Conservation (phyloP, 2,113 vertebrate genomes). For the Turnix velox region DNA sequence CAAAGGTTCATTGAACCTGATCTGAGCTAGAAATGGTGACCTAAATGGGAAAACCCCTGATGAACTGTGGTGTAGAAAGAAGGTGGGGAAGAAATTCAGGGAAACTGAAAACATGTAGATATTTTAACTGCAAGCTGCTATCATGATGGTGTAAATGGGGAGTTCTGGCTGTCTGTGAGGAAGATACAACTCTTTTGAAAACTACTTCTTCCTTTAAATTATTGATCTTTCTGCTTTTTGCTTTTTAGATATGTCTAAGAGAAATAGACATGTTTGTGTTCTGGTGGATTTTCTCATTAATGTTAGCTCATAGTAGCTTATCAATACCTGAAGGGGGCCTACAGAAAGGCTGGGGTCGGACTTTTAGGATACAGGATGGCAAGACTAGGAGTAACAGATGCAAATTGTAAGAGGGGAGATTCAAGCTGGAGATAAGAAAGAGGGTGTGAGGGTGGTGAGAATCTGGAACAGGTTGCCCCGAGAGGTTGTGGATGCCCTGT, state of each 20-base stretch:
- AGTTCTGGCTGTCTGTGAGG: not conserved
- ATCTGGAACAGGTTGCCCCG: too few species aligned
- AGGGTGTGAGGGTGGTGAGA: too few species aligned
- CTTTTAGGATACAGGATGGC: too few species aligned
- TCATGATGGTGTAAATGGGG: rapidly evolving
- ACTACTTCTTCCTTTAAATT: not conserved
- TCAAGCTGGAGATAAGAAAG: too few species aligned
- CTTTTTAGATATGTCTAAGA: too few species aligned
- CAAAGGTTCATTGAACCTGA: not conserved
- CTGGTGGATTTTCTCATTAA: not conserved
- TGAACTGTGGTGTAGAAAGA: not conserved
- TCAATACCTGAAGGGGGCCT: too few species aligned
- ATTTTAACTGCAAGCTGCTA: not conserved
- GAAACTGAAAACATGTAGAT: not conserved
- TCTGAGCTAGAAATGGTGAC: not conserved
- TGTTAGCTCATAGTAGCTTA: too few species aligned
- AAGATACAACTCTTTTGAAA: not conserved
- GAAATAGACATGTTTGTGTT: not conserved
- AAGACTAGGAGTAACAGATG: too few species aligned
- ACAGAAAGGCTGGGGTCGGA: too few species aligned
- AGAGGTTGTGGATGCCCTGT: too few species aligned
- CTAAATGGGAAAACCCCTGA: not conserved
- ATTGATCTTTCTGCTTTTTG: not conserved
- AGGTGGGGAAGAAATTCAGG: not conserved
- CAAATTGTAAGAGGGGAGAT: too few species aligned